phyloP scores from a whole-genome alignment of 2,797 vertebrate genomes.

The Xerus rutilus region DNA sequence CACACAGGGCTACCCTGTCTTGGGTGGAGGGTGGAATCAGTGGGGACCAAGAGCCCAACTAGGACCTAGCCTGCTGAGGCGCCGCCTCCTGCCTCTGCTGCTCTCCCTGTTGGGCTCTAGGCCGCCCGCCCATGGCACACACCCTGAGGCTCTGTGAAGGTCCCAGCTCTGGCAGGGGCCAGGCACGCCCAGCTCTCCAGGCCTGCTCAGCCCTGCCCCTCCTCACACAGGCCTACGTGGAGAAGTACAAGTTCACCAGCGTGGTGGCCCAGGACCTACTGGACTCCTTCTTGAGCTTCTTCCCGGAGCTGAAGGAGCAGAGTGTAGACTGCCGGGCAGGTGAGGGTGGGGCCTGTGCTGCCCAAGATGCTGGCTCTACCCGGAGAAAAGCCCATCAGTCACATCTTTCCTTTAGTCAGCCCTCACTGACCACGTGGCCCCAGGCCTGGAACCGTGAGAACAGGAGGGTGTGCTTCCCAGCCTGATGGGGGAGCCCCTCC shows the following conservation, averaged over 20 bases:
- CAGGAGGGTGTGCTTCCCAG: background rate
- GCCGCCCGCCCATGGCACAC: background rate
- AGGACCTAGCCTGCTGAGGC: background rate
- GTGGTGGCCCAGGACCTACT: slow-evolving; percentile 97
- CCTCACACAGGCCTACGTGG: slow-evolving; percentile 93
- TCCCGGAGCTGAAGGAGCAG: slow-evolving; percentile 94
- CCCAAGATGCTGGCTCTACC: background rate
- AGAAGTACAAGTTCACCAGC: slow-evolving; percentile 96
- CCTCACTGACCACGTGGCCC: accelerated
- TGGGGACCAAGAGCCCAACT: background rate
- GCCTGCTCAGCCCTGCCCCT: background rate
- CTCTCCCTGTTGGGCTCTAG: accelerated
- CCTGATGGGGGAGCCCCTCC: background rate
- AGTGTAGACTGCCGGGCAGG: slow-evolving; percentile 93
- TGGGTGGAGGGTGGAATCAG: accelerated
- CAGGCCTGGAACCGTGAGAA: accelerated
- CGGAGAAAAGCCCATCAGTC: too few species aligned
- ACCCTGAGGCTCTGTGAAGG: background rate
- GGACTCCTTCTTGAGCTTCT: slow-evolving; percentile 94
- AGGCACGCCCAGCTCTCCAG: background rate
- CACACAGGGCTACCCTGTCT: background rate
- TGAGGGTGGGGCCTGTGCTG: slow-evolving; percentile 76
- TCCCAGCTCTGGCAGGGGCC: accelerated
- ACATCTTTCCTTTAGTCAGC: accelerated
- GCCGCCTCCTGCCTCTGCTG: background rate